Evolutionary conservation across 2,113 vertebrate genomes (phyloP).

Genomic region (Athene cunicularia): DNA sequence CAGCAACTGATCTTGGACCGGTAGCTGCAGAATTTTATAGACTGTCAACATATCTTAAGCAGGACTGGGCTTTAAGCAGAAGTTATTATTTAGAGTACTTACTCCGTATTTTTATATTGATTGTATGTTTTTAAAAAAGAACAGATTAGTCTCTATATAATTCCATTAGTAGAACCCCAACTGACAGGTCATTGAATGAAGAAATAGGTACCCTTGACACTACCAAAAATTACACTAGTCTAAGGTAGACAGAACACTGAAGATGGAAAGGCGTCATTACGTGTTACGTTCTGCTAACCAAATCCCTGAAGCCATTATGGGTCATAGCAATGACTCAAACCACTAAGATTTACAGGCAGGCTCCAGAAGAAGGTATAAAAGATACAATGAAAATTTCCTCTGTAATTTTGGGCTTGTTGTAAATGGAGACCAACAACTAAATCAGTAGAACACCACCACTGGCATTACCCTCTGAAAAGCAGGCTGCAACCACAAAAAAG

Average conservation of each 20-base stretch:
- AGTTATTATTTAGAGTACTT: background rate
- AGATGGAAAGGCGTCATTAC: background rate
- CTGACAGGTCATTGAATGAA: background rate
- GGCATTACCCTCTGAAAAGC: background rate
- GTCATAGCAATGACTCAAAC: background rate
- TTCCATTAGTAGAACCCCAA: background rate
- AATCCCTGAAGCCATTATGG: background rate
- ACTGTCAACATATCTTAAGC: background rate
- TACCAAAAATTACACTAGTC: background rate
- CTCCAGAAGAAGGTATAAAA: background rate
- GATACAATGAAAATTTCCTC: background rate
- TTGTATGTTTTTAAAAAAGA: background rate
- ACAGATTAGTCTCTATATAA: background rate
- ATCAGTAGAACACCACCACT: rapidly evolving
- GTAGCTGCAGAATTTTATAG: background rate
- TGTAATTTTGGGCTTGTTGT: background rate
- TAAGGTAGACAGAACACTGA: background rate
- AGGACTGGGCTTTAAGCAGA: background rate
- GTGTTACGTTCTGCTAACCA: background rate
- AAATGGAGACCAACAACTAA: background rate
- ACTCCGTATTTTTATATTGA: background rate
- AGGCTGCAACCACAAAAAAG: background rate
- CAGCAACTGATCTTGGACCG: background rate
- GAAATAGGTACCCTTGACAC: background rate
- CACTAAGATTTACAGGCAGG: background rate